These are phyloP conservation scores for Poecilia gillii DNA, from an alignment of 2,797 vertebrate species.

Conservation along the genomic window DNA sequence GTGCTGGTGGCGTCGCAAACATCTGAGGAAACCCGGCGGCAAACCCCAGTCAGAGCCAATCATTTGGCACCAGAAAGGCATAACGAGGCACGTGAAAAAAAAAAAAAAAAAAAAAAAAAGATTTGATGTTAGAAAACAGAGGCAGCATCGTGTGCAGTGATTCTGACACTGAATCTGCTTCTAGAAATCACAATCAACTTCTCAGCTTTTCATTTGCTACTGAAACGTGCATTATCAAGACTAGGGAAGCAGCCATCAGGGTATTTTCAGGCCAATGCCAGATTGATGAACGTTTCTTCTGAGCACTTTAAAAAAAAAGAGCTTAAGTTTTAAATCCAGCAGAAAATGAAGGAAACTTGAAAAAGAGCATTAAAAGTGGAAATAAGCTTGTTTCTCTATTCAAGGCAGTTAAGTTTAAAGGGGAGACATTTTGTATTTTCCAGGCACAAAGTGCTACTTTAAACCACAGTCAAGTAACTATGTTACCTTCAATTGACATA, in stretches of 20 bases:
- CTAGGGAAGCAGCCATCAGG: not conserved
- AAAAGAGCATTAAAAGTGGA: not conserved
- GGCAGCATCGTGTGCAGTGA: not conserved
- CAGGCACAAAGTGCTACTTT: no score
- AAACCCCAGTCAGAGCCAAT: not conserved
- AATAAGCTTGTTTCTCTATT: not conserved
- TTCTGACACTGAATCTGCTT: not conserved
- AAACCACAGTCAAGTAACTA: no score
- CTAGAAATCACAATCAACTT: not conserved
- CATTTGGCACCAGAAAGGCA: not conserved
- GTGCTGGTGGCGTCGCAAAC: slow-evolving; percentile 3
- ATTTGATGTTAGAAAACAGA: not conserved
- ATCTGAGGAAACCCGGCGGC: not conserved
- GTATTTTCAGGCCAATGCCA: not conserved
- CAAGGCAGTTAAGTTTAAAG: not conserved
- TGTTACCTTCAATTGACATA: no score
- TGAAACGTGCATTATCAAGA: not conserved
- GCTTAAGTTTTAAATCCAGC: not conserved
- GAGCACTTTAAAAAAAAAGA: not conserved
- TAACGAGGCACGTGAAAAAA: not conserved
- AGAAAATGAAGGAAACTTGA: not conserved
- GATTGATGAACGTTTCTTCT: not conserved
- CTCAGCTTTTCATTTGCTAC: not conserved
- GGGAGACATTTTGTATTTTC: no score
- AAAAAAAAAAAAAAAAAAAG: not conserved